These are phyloP conservation scores for Odobenus rosmarus DNA, from an alignment of 2,113 vertebrate species.

Conservation along the genomic window DNA sequence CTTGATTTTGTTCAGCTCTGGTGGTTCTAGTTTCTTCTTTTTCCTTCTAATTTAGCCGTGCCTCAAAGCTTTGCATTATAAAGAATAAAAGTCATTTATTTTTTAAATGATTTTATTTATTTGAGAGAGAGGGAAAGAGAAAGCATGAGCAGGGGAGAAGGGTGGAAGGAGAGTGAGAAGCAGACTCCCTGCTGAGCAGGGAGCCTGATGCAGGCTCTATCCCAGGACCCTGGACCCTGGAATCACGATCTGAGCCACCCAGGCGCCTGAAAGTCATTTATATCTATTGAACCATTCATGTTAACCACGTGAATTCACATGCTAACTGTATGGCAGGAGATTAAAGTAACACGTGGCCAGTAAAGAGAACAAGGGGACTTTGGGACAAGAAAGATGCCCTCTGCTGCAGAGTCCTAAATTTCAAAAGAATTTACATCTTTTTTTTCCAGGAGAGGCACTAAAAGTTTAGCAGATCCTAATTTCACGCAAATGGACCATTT, in stretches of 20 bases:
- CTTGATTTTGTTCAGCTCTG: neutral
- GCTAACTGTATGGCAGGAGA: neutral
- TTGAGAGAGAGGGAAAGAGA: too few species aligned
- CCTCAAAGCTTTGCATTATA: neutral
- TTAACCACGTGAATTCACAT: neutral
- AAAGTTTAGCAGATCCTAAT: neutral
- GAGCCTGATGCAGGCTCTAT: neutral
- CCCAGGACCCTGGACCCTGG: neutral
- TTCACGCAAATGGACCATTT: neutral
- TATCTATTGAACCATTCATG: neutral
- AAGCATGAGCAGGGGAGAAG: too few species aligned
- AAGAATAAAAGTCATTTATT: neutral
- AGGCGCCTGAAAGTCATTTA: neutral
- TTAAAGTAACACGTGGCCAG: neutral
- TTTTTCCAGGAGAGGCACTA: neutral
- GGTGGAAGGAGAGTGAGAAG: neutral
- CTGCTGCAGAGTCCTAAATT: neutral
- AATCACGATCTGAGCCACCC: neutral
- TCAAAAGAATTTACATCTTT: neutral
- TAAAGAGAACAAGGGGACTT: neutral
- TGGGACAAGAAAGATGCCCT: neutral
- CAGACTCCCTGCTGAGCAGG: neutral
- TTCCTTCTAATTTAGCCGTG: neutral
- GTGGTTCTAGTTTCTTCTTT: neutral
- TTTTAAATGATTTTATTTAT: neutral